phyloP scores from a whole-genome alignment of 2,113 vertebrate genomes.

The Gallinago jamesoni region DNA sequence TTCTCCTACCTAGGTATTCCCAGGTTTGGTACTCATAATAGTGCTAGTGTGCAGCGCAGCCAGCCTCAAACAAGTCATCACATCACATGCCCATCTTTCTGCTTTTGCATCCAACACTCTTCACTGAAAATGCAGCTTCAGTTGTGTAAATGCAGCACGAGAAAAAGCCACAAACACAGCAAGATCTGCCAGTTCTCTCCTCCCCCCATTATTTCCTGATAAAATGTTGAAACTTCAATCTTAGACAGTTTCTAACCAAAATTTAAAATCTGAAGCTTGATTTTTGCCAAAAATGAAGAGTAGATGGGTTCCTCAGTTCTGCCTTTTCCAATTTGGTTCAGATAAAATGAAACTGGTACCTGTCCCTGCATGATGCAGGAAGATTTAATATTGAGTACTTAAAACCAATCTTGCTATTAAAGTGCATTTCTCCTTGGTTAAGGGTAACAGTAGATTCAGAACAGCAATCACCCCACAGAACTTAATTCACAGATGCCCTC shows the following conservation, averaged over 20 bases:
- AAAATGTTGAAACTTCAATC: background rate
- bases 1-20: background rate
- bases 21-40: background rate
- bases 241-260: background rate
- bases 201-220: background rate
- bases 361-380: background rate
- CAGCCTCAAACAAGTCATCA: background rate
- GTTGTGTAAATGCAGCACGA: background rate
- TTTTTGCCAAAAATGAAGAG: background rate
- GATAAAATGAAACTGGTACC: background rate
- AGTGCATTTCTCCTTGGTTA: background rate
- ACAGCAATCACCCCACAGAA: background rate
- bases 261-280: background rate
- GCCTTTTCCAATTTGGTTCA: background rate
- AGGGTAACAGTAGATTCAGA: background rate
- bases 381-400: background rate
- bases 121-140: background rate
- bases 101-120: background rate
- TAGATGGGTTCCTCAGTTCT: background rate
- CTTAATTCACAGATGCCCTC: background rate
- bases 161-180: background rate
- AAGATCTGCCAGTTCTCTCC: background rate
- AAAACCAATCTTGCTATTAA: background rate
- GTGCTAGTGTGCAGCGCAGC: background rate
- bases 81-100: background rate